Evolutionary conservation across 2,888 invertebrate species (phyloP).

Genomic region (Tiphia femorata): DNA sequence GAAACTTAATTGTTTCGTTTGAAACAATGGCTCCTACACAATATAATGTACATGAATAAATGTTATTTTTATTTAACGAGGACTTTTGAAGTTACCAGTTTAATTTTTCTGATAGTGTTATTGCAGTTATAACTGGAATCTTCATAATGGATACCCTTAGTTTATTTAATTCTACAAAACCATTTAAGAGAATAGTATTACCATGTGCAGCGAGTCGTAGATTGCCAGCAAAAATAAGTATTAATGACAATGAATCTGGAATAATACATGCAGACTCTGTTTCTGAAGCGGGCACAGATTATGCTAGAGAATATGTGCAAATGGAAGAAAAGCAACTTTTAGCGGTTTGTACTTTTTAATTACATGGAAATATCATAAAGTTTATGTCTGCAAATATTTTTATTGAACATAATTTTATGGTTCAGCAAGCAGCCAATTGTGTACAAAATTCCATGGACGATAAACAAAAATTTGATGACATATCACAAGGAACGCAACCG

Average conservation of each 20-base stretch:
- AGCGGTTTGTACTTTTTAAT: slow-evolving; percentile 39
- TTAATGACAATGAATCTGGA: slow-evolving; percentile 5
- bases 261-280: too few relatives aligned
- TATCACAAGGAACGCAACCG: slow-evolving; percentile 55
- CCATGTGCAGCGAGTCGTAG: slow-evolving; percentile 10
- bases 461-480: slow-evolving; percentile 38
- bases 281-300: slow-evolving; percentile 59
- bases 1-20: too few relatives aligned
- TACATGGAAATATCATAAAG: not conserved
- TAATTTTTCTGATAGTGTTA: not conserved
- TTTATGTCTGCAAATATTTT: not conserved
- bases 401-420: not conserved
- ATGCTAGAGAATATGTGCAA: slow-evolving; percentile 53
- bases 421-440: slow-evolving; percentile 9
- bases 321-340: slow-evolving; percentile 55
- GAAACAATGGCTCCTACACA: too few relatives aligned
- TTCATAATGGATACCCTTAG: slow-evolving; percentile 42
- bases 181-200: slow-evolving; percentile 12
- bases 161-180: slow-evolving; percentile 33
- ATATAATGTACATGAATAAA: not conserved
- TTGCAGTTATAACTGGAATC: slow-evolving; percentile 1
- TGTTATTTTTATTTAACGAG: not conserved
- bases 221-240: not conserved
- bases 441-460: not conserved
- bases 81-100: not conserved